These are phyloP conservation scores for Cyrtorhinus lividipennis DNA, from an alignment of 1,140 invertebrate genomes.

Conservation along the genomic window DNA sequence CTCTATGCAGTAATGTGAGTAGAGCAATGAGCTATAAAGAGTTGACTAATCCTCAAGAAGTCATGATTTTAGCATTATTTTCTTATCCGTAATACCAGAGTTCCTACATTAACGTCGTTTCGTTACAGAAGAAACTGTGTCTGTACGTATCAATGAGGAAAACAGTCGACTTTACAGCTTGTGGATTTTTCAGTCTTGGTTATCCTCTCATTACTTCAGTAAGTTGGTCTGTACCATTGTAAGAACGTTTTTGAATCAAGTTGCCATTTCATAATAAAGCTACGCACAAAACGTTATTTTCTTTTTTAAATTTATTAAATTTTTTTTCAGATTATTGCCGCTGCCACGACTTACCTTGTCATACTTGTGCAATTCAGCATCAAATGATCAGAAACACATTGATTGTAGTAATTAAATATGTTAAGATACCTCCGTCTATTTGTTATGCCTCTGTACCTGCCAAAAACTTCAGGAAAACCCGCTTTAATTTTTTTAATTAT, in stretches of 20 bases:
- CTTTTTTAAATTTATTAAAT: background rate
- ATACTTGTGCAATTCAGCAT: slow-evolving; percentile 6
- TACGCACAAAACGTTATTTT: background rate
- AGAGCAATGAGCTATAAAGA: no score
- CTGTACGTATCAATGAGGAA: background rate
- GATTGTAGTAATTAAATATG: no score
- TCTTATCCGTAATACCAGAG: no score
- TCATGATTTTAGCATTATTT: no score
- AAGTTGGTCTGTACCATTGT: background rate
- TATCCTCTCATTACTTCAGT: background rate
- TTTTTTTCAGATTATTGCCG: slow-evolving; percentile 7
- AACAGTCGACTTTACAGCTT: background rate
- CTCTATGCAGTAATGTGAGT: background rate
- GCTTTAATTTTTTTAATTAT: no score
- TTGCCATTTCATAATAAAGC: background rate
- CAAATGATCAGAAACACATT: background rate
- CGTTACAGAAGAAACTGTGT: background rate
- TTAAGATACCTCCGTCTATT: no score
- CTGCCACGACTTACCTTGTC: slow-evolving; percentile 12
- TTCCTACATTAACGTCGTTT: no score
- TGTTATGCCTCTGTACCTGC: no score
- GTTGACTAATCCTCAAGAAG: no score
- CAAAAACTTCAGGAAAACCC: no score
- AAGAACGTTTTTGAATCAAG: background rate
- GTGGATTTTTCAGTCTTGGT: background rate